Conservation (phyloP, 2,797 vertebrate species). For the Hafferia zeledoni region DNA sequence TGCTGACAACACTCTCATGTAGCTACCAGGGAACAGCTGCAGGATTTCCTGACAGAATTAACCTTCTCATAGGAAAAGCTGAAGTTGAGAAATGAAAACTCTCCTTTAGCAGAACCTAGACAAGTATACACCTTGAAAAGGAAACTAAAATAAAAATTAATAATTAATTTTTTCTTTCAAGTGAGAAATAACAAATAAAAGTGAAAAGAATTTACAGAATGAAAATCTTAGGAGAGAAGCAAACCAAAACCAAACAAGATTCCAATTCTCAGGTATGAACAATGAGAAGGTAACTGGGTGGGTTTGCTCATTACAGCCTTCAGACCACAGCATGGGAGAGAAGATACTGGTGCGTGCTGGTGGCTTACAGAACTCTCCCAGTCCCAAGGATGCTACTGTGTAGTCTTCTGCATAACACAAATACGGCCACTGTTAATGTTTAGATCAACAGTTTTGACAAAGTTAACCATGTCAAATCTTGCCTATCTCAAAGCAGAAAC, state of each 20-base stretch:
- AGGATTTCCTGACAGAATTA: background rate
- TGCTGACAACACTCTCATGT: background rate
- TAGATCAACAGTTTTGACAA: background rate
- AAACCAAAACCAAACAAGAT: background rate
- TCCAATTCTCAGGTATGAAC: background rate
- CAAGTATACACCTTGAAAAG: background rate
- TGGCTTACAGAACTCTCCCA: background rate
- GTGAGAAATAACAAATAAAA: background rate
- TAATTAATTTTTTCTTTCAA: background rate
- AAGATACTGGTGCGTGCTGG: background rate
- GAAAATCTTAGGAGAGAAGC: background rate
- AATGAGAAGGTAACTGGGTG: background rate
- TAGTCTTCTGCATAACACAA: background rate
- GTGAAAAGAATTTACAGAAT: background rate
- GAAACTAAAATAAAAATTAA: background rate
- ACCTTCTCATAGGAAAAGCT: background rate
- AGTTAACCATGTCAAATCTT: background rate
- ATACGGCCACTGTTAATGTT: background rate
- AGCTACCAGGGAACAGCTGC: background rate
- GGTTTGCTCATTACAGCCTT: background rate
- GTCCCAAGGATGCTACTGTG: fast-evolving
- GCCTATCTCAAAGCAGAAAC: background rate
- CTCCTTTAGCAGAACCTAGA: background rate
- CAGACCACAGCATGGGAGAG: background rate
- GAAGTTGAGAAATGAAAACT: background rate